Evolutionary conservation across 2,888 invertebrate species (phyloP), one percentile per base, ranked within the genome.

Genomic region (Phengaris arion): DNA sequence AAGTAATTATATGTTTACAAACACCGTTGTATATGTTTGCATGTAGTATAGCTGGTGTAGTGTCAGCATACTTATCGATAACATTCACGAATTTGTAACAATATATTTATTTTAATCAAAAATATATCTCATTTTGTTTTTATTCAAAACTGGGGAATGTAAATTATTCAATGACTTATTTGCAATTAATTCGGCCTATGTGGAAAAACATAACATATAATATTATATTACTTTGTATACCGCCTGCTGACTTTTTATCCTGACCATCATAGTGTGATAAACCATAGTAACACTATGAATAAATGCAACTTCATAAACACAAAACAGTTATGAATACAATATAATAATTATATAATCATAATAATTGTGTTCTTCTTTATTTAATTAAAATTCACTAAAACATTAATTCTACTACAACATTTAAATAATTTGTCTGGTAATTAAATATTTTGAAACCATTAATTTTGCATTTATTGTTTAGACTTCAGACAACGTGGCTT

Each of bases 1-100:
- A 87, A 89, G 88, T 93, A 93, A 93, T 93, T 92, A 93, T 92
- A 93, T 92, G 92, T 93, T 93, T 93, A 91, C 92, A 87, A 92
- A 91, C 90, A 89, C 84, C 82, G 83, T 81, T 79, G 84, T 83
- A 84, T 86, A 84, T 83, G 83, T 85, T 82, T 83, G 81, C 81
- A 81, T 83, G 83, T 82, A 81, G 81, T 83, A 83, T 83, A 84
- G 74, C 83, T 84, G 75, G 13, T 15, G 48, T 76, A 77, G 87
- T 82, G 88, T 83, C 85, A 89, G 77, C 77, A 76, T 79, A 74
- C 79, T 74, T 83, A 80, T 82, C 80, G 81, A 82, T 52, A 12
- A 52, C 10, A 35, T 59, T 45, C 6, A 45, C 13, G 45, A 64
- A 64, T 64, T 64, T 12, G 6, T 35, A 64, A 45, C 12, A 64